Base-by-base conservation (phyloP, 1,140 invertebrate species). In the Drosophila funebris region DNA sequence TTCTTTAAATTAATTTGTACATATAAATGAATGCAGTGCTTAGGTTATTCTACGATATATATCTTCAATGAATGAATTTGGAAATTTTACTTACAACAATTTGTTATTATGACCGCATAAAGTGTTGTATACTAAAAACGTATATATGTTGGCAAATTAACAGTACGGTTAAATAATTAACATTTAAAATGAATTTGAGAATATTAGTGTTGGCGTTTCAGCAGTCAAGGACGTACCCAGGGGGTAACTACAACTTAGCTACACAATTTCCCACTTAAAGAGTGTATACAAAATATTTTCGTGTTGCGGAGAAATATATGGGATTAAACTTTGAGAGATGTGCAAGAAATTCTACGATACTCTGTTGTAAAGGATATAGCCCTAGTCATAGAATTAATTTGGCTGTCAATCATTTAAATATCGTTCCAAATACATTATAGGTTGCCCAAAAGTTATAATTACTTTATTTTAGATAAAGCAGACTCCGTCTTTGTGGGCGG, bases 131-230 rank as follows among this genome's bases (percentile, higher is more conserved):
- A 72, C 52, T 52, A 67, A 67, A 67, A 67, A 36, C 62, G 13
- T n/a, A 53, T 67, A 41, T 56, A 56, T 50, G 50, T 46, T 64
- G 58, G 48, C 48, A 48, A 64, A 64, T 70, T 70, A 64, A 37
- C 13, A 24, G 20, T 16, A 27, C 18, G 27, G 1, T 71, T 50
- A 24, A 71, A 71, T 50, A 64, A 64, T 48, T 41, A 62, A 20
- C 18, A 39, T 29, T 62, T 62, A 11, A 1, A 39, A 18, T 39
- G 13, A 14, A 5, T n/a, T 41, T 54, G 4, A 29, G 5, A 37
- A 31, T 27, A 36, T 14, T 20, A 60, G 7, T 20, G 14, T 58
- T 53, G 14, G 11, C 4, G 16, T 33, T 33, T 11, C 3, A 2
- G 3, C 31, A 33, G 31, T 2, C 31, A 33, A 11, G 11, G 31